These are phyloP conservation scores for Pollicipes pollicipes DNA, from an alignment of 1,140 invertebrate genomes.

Conservation along the genomic window DNA sequence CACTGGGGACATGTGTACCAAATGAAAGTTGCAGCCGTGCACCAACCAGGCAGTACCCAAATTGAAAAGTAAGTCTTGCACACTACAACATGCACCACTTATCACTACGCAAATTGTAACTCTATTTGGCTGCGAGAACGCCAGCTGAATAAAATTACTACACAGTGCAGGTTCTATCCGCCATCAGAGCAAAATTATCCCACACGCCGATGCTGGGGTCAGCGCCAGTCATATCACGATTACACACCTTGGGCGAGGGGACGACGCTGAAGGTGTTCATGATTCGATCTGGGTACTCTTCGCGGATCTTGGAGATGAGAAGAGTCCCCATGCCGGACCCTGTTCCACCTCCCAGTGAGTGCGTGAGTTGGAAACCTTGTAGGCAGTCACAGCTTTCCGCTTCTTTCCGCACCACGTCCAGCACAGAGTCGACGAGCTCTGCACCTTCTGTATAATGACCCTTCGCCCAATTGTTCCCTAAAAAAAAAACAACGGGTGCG, in stretches of 20 bases:
- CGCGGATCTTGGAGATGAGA: conserved; percentile 51
- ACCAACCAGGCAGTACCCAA: no score
- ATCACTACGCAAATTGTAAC: no score
- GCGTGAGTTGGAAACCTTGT: conserved; percentile 33
- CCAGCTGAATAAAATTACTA: no score
- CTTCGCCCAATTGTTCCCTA: conserved; percentile 60
- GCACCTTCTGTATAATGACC: conserved; percentile 68
- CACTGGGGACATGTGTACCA: no score
- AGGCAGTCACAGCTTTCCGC: conserved; percentile 25
- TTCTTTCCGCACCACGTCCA: conserved; percentile 34
- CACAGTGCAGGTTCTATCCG: no score
- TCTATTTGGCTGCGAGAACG: no score
- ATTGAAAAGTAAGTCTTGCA: no score
- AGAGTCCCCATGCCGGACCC: conserved; percentile 34
- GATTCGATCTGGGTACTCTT: conserved; percentile 53
- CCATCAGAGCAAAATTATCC: no score
- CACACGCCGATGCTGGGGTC: no score
- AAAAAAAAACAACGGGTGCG: not conserved
- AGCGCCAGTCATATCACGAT: no score
- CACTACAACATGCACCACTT: no score
- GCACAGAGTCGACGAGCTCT: conserved; percentile 26
- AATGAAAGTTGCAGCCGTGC: no score
- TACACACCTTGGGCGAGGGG: conserved; percentile 37
- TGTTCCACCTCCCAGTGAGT: conserved; percentile 36
- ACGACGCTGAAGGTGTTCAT: conserved; percentile 39